Base-by-base conservation (phyloP, 2,113 vertebrate species). In the Sceloporus undulatus region DNA sequence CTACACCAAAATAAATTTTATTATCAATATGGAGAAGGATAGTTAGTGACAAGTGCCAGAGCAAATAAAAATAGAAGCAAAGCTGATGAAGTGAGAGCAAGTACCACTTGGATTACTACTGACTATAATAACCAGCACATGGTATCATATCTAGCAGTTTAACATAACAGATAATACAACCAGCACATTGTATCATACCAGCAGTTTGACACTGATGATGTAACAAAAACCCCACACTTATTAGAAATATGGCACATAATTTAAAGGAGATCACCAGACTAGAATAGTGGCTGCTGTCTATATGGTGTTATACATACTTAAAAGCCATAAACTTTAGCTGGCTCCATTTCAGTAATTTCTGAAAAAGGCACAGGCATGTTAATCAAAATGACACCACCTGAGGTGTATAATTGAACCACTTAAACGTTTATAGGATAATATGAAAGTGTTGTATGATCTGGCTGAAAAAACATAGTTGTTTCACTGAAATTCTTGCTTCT, bases 401-500 rank as follows among this genome's bases (percentile, higher is more conserved):
- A 52, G 23, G 23, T 27, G 76, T 21, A 78, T 78, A 42, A 27
- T 13, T 21, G 13, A 52, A 78, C 48, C 23, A 52, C 10, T 13
- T 27, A 27, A 9, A 23, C 48, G 19, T 10, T 25, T 77, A 27
- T 77, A n/a, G n/a, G 10, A 59, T 70, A 27, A 74, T 48, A 48
- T 78, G 6, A 23, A 27, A 78, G 48, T 78, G 42, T 40, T 78
- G 76, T 3, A 78, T 52, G 23, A 78, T 23, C 27, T 52, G 42
- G 9, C 23, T 78, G 23, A 5, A 23, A 29, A 82, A 68, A 68
- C 29, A 48, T 13, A 2, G 16, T 68, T 7, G 2, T 27, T 42
- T 82, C 73, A 13, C 71, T 23, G 2, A 59, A 14, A 75, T 65
- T 0, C 85, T 92, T 91, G 71, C 84, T 86, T 92, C 96, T 96